Percentiles rank a stretch among this genome's conserved stretches.
Conservation (phyloP, 2,888 invertebrate genomes). For the Aelia acuminata region DNA sequence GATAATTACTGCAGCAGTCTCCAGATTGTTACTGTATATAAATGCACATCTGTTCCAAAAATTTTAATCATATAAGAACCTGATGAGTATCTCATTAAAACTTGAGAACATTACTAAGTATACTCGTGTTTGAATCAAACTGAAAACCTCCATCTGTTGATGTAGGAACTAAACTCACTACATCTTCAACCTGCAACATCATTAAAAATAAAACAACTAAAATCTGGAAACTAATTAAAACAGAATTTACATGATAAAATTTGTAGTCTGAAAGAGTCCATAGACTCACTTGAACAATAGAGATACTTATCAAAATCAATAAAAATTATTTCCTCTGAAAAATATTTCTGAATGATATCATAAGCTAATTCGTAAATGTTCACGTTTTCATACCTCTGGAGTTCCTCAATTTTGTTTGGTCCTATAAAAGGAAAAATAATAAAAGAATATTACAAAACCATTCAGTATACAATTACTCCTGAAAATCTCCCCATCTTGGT, state of each 20-base stretch:
- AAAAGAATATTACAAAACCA: not conserved
- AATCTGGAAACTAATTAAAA: too few relatives aligned
- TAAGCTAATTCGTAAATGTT: constrained; percentile 99
- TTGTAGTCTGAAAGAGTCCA: too few relatives aligned
- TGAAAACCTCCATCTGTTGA: constrained; percentile 85
- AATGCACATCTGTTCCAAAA: constrained; percentile 56
- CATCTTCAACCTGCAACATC: constrained; percentile 78
- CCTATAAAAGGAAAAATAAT: too few relatives aligned
- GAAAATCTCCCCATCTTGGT: too few relatives aligned
- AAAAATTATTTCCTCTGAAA: constrained; percentile 91
- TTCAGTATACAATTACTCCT: not conserved
- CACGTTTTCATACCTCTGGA: constrained; percentile 98
- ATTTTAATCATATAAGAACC: constrained; percentile 53
- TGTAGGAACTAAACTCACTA: constrained; percentile 82
- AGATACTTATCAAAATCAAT: too few relatives aligned
- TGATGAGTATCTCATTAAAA: constrained; percentile 74
- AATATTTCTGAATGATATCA: constrained; percentile 98
- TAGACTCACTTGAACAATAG: too few relatives aligned
- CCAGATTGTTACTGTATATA: constrained; percentile 55
- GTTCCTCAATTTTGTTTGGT: constrained; percentile 95
- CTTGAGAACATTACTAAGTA: constrained; percentile 85
- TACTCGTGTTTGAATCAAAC: constrained; percentile 86
- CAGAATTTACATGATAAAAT: too few relatives aligned
- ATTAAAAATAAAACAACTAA: constrained; percentile 4
- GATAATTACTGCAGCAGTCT: not conserved